These are phyloP conservation scores for Epistrophe grossulariae DNA, from an alignment of 2,888 invertebrate genomes.

Conservation along the genomic window DNA sequence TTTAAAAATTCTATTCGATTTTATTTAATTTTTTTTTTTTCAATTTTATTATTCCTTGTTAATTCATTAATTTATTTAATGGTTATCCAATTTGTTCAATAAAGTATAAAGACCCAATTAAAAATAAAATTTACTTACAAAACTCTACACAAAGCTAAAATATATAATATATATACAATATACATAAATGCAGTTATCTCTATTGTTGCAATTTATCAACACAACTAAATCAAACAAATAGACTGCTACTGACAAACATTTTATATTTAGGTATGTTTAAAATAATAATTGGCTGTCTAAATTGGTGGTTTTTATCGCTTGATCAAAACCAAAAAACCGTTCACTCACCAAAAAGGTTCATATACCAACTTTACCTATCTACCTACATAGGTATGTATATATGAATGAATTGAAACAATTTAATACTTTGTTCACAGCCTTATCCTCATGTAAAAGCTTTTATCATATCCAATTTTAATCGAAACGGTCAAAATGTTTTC, in stretches of 20 bases:
- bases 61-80: not conserved
- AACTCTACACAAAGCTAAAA: not conserved
- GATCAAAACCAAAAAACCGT: slow-evolving; percentile 36
- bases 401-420: slow-evolving; percentile 9
- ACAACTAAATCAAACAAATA: slow-evolving; percentile 18
- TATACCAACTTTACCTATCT: not conserved
- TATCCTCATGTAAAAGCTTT: slow-evolving; percentile 28
- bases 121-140: not conserved
- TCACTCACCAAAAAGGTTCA: not conserved
- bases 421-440: slow-evolving; percentile 16
- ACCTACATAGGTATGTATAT: no score
- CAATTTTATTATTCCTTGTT: not conserved
- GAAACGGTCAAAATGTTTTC: slow-evolving; percentile 14
- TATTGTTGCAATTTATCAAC: not conserved
- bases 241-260: slow-evolving; percentile 23
- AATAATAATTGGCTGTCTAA: slow-evolving; percentile 45
- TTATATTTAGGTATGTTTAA: not conserved
- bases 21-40: not conserved
- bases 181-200: no score
- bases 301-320: slow-evolving; percentile 44
- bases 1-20: no score
- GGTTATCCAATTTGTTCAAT: not conserved
- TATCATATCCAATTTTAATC: slow-evolving; percentile 21
- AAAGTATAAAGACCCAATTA: not conserved
- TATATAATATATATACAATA: not conserved